Evolutionary conservation across 2,888 invertebrate species (phyloP).

Genomic region (Copidosoma aretas): DNA sequence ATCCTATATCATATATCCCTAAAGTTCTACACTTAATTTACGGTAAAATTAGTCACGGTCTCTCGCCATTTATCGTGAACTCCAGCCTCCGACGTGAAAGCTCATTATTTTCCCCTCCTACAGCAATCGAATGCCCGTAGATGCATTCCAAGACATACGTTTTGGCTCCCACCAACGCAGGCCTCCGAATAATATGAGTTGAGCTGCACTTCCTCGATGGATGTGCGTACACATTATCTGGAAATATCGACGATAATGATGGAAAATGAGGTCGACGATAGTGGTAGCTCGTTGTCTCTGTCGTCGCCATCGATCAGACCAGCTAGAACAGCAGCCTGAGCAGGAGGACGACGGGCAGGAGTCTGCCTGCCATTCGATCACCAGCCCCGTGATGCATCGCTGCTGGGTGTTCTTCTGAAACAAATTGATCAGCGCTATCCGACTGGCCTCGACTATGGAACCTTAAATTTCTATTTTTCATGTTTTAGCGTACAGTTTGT

Average conservation of each 20-base stretch:
- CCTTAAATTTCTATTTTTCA: too few species aligned
- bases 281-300: background rate
- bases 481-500: too few species aligned
- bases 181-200: background rate
- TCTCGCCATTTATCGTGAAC: background rate
- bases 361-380: constrained; percentile 53
- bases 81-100: background rate
- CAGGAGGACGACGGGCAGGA: constrained; percentile 51
- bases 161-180: background rate
- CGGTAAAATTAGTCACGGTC: background rate
- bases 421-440: constrained; percentile 51
- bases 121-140: too few species aligned
- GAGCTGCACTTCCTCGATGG: background rate
- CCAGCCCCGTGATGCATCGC: constrained; percentile 80
- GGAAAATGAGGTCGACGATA: background rate
- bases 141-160: background rate
- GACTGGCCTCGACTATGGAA: background rate
- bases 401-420: constrained; percentile 83
- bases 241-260: background rate
- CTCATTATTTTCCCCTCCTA: background rate
- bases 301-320: background rate
- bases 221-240: background rate
- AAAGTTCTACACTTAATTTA: background rate
- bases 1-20: background rate
- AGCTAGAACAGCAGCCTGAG: constrained; percentile 49